Evolutionary conservation across 2,113 vertebrate species (phyloP).

Genomic region (Oreotragus oreotragus): DNA sequence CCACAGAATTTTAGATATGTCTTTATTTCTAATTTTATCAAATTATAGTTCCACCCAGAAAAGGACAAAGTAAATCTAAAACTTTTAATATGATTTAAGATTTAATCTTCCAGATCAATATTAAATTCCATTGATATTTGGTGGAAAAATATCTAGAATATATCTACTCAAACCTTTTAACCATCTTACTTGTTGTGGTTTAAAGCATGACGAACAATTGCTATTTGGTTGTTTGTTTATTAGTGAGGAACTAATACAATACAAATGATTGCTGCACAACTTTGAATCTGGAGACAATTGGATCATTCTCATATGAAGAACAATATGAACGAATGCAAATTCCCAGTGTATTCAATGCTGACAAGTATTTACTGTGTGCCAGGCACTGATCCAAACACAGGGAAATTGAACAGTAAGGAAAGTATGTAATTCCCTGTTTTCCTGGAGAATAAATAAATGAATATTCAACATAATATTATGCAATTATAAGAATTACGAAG

Average conservation of each 20-base stretch:
- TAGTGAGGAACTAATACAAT: neutral
- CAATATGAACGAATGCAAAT: constrained; percentile 14
- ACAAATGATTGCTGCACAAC: constrained; percentile 2
- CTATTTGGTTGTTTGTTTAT: neutral
- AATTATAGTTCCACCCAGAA: neutral
- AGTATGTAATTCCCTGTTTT: neutral
- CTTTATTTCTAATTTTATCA: neutral
- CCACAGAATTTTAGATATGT: neutral
- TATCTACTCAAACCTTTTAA: neutral
- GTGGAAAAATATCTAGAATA: neutral
- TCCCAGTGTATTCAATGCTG: neutral
- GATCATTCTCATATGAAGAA: constrained; percentile 19
- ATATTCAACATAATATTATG: neutral
- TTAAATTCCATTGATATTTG: neutral
- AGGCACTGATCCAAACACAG: neutral
- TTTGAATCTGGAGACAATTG: neutral
- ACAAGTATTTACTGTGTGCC: neutral
- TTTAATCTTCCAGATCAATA: neutral
- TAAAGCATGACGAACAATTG: constrained; percentile 2
- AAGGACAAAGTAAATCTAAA: neutral
- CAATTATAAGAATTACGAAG: neutral
- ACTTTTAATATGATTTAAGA: neutral
- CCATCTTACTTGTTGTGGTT: neutral
- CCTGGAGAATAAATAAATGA: neutral
- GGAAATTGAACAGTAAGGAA: neutral